Conservation (phyloP, 2,113 vertebrate genomes). For the Puffinus mauretanicus region DNA sequence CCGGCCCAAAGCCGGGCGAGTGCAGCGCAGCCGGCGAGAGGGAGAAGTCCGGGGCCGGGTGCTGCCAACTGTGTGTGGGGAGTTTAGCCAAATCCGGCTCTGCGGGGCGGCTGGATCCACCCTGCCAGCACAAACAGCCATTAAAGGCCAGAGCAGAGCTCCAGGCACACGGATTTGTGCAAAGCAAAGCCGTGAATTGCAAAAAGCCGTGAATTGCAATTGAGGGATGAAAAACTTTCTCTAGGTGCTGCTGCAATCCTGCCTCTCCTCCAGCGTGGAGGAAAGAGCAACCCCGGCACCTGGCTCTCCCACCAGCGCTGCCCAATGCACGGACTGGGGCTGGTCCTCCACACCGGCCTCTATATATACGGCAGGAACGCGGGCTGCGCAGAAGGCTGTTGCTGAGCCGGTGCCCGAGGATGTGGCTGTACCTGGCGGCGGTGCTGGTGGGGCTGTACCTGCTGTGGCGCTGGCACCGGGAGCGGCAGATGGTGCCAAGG, state of each 20-base stretch:
- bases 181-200: accelerated
- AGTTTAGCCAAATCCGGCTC: background rate
- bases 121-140: too few relatives aligned
- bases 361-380: accelerated
- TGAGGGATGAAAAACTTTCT: accelerated
- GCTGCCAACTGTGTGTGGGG: accelerated
- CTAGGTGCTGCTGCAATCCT: background rate
- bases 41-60: accelerated
- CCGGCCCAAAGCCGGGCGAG: accelerated
- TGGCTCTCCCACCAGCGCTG: background rate
- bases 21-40: background rate
- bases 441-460: background rate
- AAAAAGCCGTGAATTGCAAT: accelerated
- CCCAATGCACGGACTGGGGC: background rate
- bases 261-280: accelerated
- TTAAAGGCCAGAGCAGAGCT: background rate
- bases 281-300: background rate
- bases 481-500: conserved; percentile 24
- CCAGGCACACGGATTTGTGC: accelerated
- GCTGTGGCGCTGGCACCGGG: conserved; percentile 21
- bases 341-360: background rate
- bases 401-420: background rate
- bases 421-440: background rate
- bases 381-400: accelerated
- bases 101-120: accelerated